Base-by-base conservation (phyloP, 2,888 invertebrate species). In the Rhodophaea formosa region DNA sequence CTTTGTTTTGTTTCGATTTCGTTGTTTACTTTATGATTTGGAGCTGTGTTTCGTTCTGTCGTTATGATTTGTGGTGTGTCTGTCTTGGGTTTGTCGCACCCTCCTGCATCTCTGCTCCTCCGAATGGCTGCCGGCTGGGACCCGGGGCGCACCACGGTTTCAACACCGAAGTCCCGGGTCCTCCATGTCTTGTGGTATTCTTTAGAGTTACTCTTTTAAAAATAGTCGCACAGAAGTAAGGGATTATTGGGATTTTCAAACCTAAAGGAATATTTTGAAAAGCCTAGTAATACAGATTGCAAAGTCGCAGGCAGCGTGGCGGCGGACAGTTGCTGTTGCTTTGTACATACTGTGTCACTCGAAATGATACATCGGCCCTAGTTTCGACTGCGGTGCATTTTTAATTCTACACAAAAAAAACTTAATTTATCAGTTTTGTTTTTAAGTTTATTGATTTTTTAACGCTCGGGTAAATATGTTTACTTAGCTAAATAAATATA, bases 61-160 rank as follows among this genome's bases (percentile, higher is more conserved):
- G 69, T 72, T 65, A 72, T 70, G 73, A 73, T 75, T 76, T 75
- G 76, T 80, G 69, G 72, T 79, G 74, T 77, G 72, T 74, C 72
- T 79, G 71, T 72, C 69, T 80, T 80, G 81, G 82, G 80, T 80
- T 84, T 76, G 82, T 80, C 78, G 85, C 85, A 82, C 82, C 77
- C 74, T 71, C 81, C 77, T 71, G 77, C 79, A 66, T 58, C 54
- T 61, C 10, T 51, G 51, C 16, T 60, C 30, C 54, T 12, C 46
- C 43, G 17, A 8, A 12, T 17, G 39, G 8, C 15, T 8, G 49
- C n/a, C 16, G 39, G 10, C 35, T 15, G 51, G 51, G 35, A 17
- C 35, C 35, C 35, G 47, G 47, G 47, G 30, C 47, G 3, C 30
- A 49, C 30, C 14, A 49, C 30, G 30, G 1, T 49, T 30, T 39